Evolutionary conservation across 2,888 invertebrate species (phyloP).

Genomic region (Pachydiplax longipennis): DNA sequence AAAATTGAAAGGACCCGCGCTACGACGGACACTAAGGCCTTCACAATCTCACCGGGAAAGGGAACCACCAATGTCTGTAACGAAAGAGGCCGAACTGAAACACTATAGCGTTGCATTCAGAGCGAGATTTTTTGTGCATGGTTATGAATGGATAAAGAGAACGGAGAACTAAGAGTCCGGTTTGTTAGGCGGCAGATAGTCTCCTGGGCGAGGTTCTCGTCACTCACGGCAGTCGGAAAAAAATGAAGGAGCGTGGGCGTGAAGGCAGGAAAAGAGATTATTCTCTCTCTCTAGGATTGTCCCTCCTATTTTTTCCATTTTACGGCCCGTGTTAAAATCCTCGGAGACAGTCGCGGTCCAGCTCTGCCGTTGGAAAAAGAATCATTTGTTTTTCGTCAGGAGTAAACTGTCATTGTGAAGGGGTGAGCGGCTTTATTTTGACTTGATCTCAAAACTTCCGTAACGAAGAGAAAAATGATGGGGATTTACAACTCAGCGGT

Average conservation of each 20-base stretch:
- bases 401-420: not conserved
- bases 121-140: no score
- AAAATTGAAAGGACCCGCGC: not conserved
- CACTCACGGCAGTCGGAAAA: not conserved
- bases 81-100: no score
- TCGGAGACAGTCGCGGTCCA: not conserved
- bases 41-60: no score
- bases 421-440: not conserved
- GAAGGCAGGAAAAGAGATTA: not conserved
- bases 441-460: no score
- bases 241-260: not conserved
- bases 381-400: not conserved
- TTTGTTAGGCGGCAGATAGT: no score
- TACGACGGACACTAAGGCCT: no score
- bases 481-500: no score
- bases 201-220: slow-evolving; percentile 5
- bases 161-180: not conserved
- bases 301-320: not conserved
- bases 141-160: not conserved
- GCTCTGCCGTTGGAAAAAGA: not conserved
- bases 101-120: no score
- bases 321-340: not conserved
- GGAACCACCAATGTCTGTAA: not conserved
- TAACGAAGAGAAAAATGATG: no score
- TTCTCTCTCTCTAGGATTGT: not conserved